phyloP scores from a whole-genome alignment of 2,113 vertebrate genomes.

The Phalacrocorax pelagicus region DNA sequence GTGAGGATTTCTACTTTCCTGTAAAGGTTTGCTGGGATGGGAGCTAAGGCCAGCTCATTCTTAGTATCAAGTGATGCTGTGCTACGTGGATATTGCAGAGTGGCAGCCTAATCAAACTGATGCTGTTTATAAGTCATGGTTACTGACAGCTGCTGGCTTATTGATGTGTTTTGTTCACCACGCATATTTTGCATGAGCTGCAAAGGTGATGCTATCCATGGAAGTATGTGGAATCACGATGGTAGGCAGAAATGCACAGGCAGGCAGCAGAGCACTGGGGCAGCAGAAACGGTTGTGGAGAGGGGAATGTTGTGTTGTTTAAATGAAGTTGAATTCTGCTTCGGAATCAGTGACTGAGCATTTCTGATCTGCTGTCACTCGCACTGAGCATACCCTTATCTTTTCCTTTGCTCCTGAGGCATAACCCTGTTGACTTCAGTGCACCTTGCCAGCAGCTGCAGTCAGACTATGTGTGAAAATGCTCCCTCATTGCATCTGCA shows the following conservation, averaged over 20 bases:
- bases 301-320: background rate
- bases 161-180: background rate
- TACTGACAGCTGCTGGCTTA: background rate
- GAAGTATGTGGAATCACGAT: background rate
- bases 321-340: background rate
- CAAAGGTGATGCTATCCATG: background rate
- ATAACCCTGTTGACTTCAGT: background rate
- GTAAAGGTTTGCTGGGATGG: background rate
- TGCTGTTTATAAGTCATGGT: background rate
- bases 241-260: background rate
- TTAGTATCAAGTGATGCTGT: background rate
- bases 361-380: background rate
- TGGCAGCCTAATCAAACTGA: background rate
- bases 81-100: background rate
- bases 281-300: background rate
- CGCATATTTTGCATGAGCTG: background rate
- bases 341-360: background rate
- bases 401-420: background rate
- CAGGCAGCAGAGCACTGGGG: background rate
- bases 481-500: background rate
- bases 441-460: background rate
- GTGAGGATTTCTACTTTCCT: background rate
- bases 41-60: background rate
- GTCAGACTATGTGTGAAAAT: background rate
- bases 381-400: background rate